phyloP scores from a whole-genome alignment of 2,113 vertebrate genomes.

The Peromyscus maniculatus region DNA sequence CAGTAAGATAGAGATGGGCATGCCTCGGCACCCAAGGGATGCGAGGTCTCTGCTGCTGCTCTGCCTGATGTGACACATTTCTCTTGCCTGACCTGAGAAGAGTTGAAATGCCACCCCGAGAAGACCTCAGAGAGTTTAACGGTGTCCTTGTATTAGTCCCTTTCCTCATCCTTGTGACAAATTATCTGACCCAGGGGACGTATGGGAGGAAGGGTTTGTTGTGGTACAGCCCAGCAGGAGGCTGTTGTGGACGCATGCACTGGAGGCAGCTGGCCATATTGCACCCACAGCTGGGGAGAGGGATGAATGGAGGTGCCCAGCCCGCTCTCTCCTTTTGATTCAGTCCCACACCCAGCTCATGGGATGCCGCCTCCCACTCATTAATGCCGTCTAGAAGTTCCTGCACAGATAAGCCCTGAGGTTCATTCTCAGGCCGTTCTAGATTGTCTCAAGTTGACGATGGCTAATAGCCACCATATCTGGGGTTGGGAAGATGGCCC shows the following conservation, averaged over 20 bases:
- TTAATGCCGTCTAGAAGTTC: neutral
- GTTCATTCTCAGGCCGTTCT: neutral
- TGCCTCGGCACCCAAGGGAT: fast-evolving
- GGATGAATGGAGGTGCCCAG: neutral
- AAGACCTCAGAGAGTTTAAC: conserved; percentile 1
- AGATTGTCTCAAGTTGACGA: neutral
- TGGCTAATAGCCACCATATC: neutral
- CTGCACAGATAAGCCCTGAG: neutral
- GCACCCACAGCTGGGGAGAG: neutral
- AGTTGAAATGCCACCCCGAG: neutral
- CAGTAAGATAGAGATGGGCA: neutral
- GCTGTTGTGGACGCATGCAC: neutral
- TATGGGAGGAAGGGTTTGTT: too few species aligned
- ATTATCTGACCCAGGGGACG: neutral
- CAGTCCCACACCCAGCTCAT: neutral
- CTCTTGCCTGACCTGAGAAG: neutral
- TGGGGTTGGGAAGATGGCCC: neutral
- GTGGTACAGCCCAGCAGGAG: neutral
- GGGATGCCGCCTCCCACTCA: neutral
- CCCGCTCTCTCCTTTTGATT: too few species aligned
- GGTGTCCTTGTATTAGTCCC: too few species aligned
- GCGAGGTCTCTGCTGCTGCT: neutral
- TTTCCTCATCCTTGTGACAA: neutral
- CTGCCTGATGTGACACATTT: neutral
- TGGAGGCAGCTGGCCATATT: neutral